A percentile compares a stretch with the other conserved stretches of the same genome.
Conservation (phyloP, 2,113 vertebrate genomes). For the Microcebus tavaratra region DNA sequence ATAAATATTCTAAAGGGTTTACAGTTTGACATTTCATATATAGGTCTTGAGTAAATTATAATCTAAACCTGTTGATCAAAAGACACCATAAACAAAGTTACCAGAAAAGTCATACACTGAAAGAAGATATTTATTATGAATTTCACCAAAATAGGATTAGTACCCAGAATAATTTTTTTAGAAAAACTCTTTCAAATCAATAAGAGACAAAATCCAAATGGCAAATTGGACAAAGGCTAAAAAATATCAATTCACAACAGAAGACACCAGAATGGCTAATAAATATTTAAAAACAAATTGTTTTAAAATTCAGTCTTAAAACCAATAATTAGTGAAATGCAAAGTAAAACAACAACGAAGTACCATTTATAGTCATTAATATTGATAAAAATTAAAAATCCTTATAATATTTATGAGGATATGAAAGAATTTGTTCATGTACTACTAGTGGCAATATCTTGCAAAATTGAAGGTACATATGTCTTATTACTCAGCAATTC, state of each 20-base stretch:
- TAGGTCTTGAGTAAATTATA: conserved; percentile 1
- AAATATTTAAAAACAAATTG: conserved; percentile 3
- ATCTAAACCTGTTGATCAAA: conserved; percentile 31
- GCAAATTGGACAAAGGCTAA: neutral
- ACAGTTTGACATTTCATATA: neutral
- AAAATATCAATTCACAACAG: neutral
- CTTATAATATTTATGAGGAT: neutral
- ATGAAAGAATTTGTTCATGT: neutral
- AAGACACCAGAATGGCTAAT: too few species aligned
- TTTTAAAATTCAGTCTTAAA: conserved; percentile 20
- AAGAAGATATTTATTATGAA: neutral
- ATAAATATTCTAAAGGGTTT: neutral
- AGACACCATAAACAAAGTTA: neutral
- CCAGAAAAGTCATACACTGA: neutral
- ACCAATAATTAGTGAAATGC: neutral
- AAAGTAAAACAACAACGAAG: conserved; percentile 19
- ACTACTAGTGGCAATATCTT: neutral
- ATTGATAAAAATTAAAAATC: neutral
- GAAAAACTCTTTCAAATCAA: neutral
- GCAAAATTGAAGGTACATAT: neutral
- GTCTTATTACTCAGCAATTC: neutral
- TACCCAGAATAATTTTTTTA: neutral
- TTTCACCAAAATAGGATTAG: conserved; percentile 6
- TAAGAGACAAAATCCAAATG: neutral
- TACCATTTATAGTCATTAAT: neutral